Base-by-base conservation (phyloP, 2,113 vertebrate genomes). In the Cephalophus harveyi region DNA sequence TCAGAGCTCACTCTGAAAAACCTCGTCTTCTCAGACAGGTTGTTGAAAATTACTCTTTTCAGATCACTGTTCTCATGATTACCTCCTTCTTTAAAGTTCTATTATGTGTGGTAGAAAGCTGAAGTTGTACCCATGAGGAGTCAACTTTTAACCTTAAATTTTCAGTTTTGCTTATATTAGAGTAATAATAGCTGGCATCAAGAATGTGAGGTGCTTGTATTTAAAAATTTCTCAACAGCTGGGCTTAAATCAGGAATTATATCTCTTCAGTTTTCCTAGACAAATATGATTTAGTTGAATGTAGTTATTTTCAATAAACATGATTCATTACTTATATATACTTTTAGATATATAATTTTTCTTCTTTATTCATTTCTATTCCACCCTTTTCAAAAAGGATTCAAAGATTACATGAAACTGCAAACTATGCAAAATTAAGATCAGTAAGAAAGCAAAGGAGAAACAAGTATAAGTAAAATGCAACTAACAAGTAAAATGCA, bases 241-340 rank as follows among this genome's bases (percentile, higher is more conserved):
- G 40, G 23, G 8, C 36, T 96, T 89, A 62, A 93, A 86, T 10
- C 5, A 74, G 48, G 76, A 95, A 43, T 50, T n/a, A 28, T n/a
- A 28, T 36, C 28, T 71, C n/a, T 78, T 52, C 5, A 11, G 2
- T 89, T 97, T 94, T 88, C n/a, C 76, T 43, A 46, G 55, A 4
- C 4, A 89, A 83, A 86, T 93, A 59, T 64, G 13, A 89, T 74
- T 62, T 87, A 74, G 36, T 17, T 12, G 5, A 94, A 76, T 33
- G 3, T 27, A 59, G 48, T 30, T 95, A 84, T 97, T 96, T 96
- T 91, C 33, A 91, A n/a, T n/a, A 89, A 93, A 82, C 7, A 23
- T 6, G 7, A 91, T 55, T 90, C 12, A 82, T 55, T 92, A 54
- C 12, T 14, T 48, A 28, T 16, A 79, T 33, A 30, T 30, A 16